Percentiles rank a stretch among this genome's conserved stretches.
phyloP scores from a whole-genome alignment of 2,797 vertebrate genomes.

The Pseudomugil tenellus region DNA sequence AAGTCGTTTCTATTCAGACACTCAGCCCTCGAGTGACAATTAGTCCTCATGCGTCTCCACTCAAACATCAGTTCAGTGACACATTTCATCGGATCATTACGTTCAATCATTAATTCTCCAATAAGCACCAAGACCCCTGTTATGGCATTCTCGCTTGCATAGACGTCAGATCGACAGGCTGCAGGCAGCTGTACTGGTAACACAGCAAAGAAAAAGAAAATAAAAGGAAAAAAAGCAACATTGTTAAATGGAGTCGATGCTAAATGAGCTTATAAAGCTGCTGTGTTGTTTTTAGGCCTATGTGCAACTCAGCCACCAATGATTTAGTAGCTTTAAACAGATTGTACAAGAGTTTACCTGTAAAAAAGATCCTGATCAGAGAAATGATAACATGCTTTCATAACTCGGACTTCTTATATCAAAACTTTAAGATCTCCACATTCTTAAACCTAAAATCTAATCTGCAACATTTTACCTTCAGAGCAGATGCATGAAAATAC shows the following conservation, averaged over 20 bases:
- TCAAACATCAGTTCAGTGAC: slow-evolving; percentile 18
- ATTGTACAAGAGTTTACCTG: slow-evolving; percentile 20
- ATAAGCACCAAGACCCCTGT: slow-evolving; percentile 63
- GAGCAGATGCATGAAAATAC: not conserved
- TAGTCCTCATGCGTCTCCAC: slow-evolving; percentile 14
- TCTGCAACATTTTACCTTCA: not conserved
- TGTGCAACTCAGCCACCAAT: slow-evolving; percentile 16
- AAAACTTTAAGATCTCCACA: not conserved
- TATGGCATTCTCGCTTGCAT: slow-evolving; percentile 43
- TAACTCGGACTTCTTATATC: slow-evolving; percentile 6
- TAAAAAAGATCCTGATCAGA: not conserved
- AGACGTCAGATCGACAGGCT: slow-evolving; percentile 1
- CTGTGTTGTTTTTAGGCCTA: slow-evolving; percentile 46
- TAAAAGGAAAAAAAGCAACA: slow-evolving; percentile 17
- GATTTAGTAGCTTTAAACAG: slow-evolving; percentile 30
- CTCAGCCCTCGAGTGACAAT: slow-evolving; percentile 13
- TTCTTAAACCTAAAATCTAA: not conserved
- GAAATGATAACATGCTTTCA: slow-evolving; percentile 15
- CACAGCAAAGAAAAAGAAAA: not conserved
- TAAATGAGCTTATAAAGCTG: slow-evolving; percentile 36
- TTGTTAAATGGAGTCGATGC: slow-evolving; percentile 24
- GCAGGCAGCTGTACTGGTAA: not conserved
- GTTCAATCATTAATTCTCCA: slow-evolving; percentile 42
- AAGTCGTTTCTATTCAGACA: slow-evolving; percentile 13
- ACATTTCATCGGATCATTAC: slow-evolving; percentile 54